Percentiles rank a stretch among this genome's conserved stretches.
phyloP scores from a whole-genome alignment of 2,797 vertebrate genomes.

The Hypotaenidia okinawae region DNA sequence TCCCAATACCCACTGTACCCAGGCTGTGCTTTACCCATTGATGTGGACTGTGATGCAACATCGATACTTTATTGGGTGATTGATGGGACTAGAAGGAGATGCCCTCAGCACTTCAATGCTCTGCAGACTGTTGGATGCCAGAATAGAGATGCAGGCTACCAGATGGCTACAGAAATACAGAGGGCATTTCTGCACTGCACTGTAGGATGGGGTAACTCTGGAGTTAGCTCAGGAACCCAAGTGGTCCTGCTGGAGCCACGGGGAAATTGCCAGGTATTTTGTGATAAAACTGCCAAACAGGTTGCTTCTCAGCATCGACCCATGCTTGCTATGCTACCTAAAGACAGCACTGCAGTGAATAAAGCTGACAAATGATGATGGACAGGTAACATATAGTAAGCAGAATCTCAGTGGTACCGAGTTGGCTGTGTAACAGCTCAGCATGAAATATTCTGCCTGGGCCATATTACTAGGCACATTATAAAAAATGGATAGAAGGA shows the following conservation, averaged over 20 bases:
- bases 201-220: background rate
- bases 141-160: background rate
- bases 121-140: background rate
- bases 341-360: background rate
- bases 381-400: background rate
- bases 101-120: background rate
- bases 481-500: background rate
- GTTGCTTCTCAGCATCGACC: background rate
- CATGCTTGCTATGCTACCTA: background rate
- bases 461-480: background rate
- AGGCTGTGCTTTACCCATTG: background rate
- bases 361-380: background rate
- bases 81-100: background rate
- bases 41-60: background rate
- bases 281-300: background rate
- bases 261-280: background rate
- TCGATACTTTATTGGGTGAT: background rate
- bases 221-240: background rate
- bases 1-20: background rate
- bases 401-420: background rate
- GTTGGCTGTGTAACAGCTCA: background rate
- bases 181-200: background rate
- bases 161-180: background rate
- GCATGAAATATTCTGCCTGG: background rate
- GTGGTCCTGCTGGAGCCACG: background rate